Evolutionary conservation across 2,888 invertebrate species (phyloP), one percentile per base, ranked within the genome.

Genomic region (Enoplolaimus lenunculus): DNA sequence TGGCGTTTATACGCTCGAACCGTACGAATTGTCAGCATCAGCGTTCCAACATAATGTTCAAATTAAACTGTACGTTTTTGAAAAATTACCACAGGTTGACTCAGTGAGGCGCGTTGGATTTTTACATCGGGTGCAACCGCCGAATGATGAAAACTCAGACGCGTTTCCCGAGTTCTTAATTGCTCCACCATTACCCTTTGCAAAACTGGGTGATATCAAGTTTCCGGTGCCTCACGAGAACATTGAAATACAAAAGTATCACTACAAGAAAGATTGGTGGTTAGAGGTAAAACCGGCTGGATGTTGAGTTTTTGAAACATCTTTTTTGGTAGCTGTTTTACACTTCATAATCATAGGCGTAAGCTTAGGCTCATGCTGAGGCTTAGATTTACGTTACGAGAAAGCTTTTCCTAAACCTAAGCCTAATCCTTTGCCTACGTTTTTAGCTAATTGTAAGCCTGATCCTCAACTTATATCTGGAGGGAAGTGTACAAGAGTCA

Each of bases 261-360:
- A 86, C 68, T 86, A 84, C 76, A 85, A 84, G 0, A 82, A 84
- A 71, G 83, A 84, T 73, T 86, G 86, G 86, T 86, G 85, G 85
- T 69, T 72, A 28, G 76, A 75, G 60, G 74, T 75, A 1, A 75
- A 73, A 60, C 78, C 78, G 21, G 7, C 45, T 7, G 21, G 7
- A 45, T 45, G 45, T 45, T n/a, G n/a, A n/a, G n/a, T n/a, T n/a
- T n/a, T n/a, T n/a, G n/a, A n/a, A n/a, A n/a, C n/a, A n/a, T n/a
- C n/a, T n/a, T n/a, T n/a, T n/a, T n/a, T n/a, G n/a, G n/a, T n/a
- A n/a, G n/a, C n/a, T n/a, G n/a, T n/a, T n/a, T n/a, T n/a, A n/a
- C n/a, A n/a, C n/a, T n/a, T n/a, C n/a, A n/a, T n/a, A n/a, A n/a
- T n/a, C n/a, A n/a, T n/a, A n/a, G n/a, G n/a, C n/a, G n/a, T n/a